Percentiles rank a stretch among this genome's conserved stretches.
These are phyloP conservation scores for Proterorhinus semilunaris DNA, from an alignment of 2,113 vertebrate genomes.

Conservation along the genomic window DNA sequence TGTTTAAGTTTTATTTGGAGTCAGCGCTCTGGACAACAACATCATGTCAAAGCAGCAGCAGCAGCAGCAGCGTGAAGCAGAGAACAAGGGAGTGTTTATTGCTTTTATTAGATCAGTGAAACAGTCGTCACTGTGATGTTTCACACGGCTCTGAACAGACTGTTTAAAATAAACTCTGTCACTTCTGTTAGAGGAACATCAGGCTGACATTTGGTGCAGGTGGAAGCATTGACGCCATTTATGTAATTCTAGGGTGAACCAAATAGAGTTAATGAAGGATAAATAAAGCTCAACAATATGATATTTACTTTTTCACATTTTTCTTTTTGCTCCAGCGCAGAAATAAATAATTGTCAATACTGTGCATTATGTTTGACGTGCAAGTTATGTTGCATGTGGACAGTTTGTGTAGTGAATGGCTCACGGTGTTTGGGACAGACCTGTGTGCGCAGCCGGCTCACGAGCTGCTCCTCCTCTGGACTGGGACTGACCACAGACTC, in stretches of 20 bases:
- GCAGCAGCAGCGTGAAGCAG: neutral
- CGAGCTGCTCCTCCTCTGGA: conserved; percentile 73
- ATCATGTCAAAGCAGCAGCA: neutral
- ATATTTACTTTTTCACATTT: too few relatives aligned
- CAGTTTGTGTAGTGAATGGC: too few relatives aligned
- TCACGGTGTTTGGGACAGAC: conserved; percentile 54
- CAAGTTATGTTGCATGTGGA: too few relatives aligned
- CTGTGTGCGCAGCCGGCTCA: conserved; percentile 82
- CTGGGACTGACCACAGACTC: conserved; percentile 57
- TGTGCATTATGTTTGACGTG: too few relatives aligned
- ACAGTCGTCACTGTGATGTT: neutral
- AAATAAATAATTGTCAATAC: too few relatives aligned
- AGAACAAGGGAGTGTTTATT: neutral
- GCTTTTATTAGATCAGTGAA: neutral
- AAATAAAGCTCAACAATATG: too few relatives aligned
- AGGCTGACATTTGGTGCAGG: neutral
- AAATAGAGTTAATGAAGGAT: too few relatives aligned
- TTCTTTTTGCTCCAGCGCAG: too few relatives aligned
- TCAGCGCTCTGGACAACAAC: neutral
- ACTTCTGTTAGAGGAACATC: neutral
- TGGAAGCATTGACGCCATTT: neutral
- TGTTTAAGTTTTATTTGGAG: too few relatives aligned
- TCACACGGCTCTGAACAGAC: neutral
- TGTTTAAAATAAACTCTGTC: neutral
- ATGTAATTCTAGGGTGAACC: too few relatives aligned